phyloP scores from a whole-genome alignment of 2,797 vertebrate species.

The Chelon auratus region DNA sequence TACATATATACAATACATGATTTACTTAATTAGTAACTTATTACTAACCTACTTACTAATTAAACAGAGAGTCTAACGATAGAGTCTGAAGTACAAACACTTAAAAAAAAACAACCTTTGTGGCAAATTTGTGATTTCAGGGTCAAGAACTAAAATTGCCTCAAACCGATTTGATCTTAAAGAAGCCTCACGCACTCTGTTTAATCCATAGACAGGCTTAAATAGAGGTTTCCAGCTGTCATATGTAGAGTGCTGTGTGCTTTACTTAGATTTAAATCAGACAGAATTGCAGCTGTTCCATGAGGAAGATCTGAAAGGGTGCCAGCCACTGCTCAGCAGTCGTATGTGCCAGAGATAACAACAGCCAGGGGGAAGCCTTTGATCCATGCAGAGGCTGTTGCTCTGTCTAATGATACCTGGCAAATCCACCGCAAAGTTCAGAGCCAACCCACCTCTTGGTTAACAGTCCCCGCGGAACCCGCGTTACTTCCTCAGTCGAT shows the following conservation, averaged over 20 bases:
- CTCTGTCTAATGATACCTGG: slow-evolving; percentile 72
- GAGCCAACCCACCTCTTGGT: slow-evolving; percentile 37
- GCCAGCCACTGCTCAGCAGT: slow-evolving; percentile 42
- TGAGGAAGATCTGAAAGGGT: slow-evolving; percentile 39
- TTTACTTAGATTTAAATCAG: slow-evolving; percentile 49
- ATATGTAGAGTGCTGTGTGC: slow-evolving; percentile 21
- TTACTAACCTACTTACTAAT: too few relatives aligned
- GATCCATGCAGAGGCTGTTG: slow-evolving; percentile 64
- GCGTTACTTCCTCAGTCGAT: slow-evolving; percentile 32
- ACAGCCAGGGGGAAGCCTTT: slow-evolving; percentile 73
- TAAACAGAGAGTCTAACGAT: background rate
- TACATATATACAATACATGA: too few relatives aligned
- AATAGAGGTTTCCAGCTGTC: slow-evolving; percentile 15
- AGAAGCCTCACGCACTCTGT: background rate
- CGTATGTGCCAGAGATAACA: slow-evolving; percentile 61
- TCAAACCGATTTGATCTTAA: background rate
- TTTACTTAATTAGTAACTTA: too few relatives aligned
- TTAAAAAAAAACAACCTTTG: background rate
- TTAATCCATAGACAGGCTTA: background rate
- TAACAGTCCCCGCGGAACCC: slow-evolving; percentile 41
- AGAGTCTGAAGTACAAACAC: background rate
- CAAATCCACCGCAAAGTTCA: slow-evolving; percentile 50
- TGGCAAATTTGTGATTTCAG: background rate
- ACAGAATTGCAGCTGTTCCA: slow-evolving; percentile 35
- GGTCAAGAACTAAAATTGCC: background rate